Evolutionary conservation across 2,888 invertebrate genomes (phyloP).

Genomic region (Scelioninae gen. 2): DNA sequence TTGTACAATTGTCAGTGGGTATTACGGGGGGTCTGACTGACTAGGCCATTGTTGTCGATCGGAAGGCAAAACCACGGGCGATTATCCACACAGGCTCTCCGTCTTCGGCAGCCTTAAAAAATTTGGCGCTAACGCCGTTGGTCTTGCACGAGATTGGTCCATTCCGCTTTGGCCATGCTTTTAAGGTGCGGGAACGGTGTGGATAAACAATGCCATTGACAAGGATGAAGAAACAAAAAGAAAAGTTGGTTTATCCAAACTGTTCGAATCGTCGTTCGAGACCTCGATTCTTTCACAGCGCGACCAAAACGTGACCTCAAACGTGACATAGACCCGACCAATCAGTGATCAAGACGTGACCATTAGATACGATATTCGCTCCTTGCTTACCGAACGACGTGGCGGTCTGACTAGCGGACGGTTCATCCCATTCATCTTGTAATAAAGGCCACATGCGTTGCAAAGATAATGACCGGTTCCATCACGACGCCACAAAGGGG

Average conservation of each 20-base stretch:
- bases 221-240: background rate
- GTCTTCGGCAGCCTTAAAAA: slow-evolving; percentile 67
- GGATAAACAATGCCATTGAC: slow-evolving; percentile 40
- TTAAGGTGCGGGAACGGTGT: slow-evolving; percentile 18
- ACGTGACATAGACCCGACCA: slow-evolving; percentile 30
- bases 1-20: slow-evolving; percentile 42
- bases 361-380: slow-evolving; percentile 74
- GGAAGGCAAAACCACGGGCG: slow-evolving; percentile 70
- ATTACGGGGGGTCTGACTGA: slow-evolving; percentile 52
- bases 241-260: slow-evolving; percentile 37
- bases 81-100: slow-evolving; percentile 75
- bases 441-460: slow-evolving; percentile 99
- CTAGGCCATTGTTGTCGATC: slow-evolving; percentile 52
- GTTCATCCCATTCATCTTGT: slow-evolving; percentile 98
- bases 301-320: slow-evolving; percentile 50
- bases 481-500: slow-evolving; percentile 97
- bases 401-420: slow-evolving; percentile 94
- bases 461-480: slow-evolving; percentile 98
- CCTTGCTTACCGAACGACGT: slow-evolving; percentile 89
- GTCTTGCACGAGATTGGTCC: slow-evolving; percentile 61
- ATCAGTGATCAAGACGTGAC: slow-evolving; percentile 34
- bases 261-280: slow-evolving; percentile 14
- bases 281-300: slow-evolving; percentile 3
- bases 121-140: slow-evolving; percentile 38
- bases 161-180: slow-evolving; percentile 37